Base-by-base conservation (phyloP, 2,888 invertebrate species). In the Trichogramma evanescens region DNA sequence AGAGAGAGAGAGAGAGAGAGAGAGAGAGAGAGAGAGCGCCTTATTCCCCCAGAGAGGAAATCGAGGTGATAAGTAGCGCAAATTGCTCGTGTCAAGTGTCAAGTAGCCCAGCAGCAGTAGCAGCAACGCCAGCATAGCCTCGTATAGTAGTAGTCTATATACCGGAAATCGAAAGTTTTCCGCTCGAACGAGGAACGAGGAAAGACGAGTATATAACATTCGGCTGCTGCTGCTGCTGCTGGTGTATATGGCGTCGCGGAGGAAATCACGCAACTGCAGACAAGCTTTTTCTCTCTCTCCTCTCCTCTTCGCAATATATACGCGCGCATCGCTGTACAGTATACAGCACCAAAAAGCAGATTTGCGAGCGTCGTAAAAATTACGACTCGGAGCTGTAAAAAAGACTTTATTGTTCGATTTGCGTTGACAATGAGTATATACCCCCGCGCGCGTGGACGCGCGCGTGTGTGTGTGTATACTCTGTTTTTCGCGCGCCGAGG, bases 151-250 rank as follows among this genome's bases (percentile, higher is more conserved):
- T 26, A 26, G 26, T 26, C 26, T 26, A 26, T 26, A 26, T 8
- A 65, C 62, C 65, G 69, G 67, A 71, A 69, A 72, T 70, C 68
- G 71, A 69, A 69, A 69, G 70, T 69, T 71, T 69, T 66, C 65
- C 65, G 55, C 52, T 53, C 63, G 66, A 65, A 56, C 59, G 64
- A 42, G 40, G 44, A 9, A 13, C n/a, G 40, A 41, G 6, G 42
- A 42, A 38, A 50, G 43, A 46, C 54, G 38, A 54, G 48, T n/a
- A 60, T 26, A 26, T 26, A 26, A 26, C 26, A 26, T 26, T 26
- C 26, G 26, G 26, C 3, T 26, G 26, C 26, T 26, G 26, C 26
- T 26, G 26, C 3, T 26, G 26, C 26, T 26, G 26, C 26, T 26
- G 26, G 26, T 26, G 26, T 26, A 26, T 26, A 26, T 26, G 3